These are phyloP conservation scores for Garrulus glandarius DNA, from an alignment of 2,797 vertebrate genomes.

Conservation along the genomic window DNA sequence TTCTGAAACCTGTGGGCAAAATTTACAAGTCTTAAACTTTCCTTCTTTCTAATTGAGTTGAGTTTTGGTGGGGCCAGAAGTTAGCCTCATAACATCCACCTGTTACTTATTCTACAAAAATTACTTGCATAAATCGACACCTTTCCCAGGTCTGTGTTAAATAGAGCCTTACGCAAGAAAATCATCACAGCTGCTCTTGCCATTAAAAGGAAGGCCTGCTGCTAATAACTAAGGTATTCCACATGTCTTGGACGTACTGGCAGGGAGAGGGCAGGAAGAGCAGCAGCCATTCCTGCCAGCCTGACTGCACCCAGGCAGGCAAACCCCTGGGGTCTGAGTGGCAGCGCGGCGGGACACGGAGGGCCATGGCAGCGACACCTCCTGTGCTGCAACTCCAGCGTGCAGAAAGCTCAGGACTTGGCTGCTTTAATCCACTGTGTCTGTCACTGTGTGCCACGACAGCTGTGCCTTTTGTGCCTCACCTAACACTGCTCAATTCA, in stretches of 20 bases:
- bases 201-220: neutral
- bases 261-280: neutral
- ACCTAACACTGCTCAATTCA: neutral
- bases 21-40: neutral
- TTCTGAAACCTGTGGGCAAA: neutral
- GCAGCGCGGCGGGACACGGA: accelerated
- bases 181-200: neutral
- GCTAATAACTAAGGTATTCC: neutral
- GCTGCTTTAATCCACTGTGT: neutral
- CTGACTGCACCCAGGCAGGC: neutral
- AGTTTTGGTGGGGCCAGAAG: neutral
- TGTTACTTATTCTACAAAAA: neutral
- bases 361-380: accelerated
- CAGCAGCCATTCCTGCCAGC: neutral
- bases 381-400: accelerated
- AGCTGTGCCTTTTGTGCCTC: neutral
- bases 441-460: accelerated
- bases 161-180: neutral
- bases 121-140: neutral
- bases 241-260: accelerated
- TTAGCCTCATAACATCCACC: neutral
- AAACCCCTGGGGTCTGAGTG: neutral
- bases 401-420: neutral
- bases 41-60: neutral
- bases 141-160: neutral